These are phyloP conservation scores for Canis aureus DNA, from an alignment of 2,113 vertebrate species.

Conservation along the genomic window DNA sequence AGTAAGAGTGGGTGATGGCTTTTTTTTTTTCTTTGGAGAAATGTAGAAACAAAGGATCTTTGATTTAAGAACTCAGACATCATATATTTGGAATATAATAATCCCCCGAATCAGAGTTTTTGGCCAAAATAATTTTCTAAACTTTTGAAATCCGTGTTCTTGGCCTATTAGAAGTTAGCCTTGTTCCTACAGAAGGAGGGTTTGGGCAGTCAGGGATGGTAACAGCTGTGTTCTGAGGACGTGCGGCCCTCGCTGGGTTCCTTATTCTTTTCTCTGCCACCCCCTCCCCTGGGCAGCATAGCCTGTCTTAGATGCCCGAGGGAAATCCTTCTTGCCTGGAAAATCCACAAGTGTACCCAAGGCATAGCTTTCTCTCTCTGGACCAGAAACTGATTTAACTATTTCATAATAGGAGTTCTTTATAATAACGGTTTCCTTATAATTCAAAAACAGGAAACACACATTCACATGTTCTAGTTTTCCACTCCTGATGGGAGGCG, in stretches of 20 bases:
- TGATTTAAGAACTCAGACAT: background rate
- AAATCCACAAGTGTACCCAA: background rate
- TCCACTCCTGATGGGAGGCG: background rate
- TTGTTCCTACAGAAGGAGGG: background rate
- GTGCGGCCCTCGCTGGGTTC: rapidly evolving
- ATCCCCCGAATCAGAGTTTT: background rate
- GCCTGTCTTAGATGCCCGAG: conserved; percentile 3
- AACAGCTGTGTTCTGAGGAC: background rate
- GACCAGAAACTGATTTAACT: background rate
- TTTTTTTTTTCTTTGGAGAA: conserved; percentile 68
- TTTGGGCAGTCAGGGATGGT: background rate
- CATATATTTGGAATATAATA: background rate
- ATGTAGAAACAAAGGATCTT: conserved; percentile 67
- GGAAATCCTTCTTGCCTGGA: conserved; percentile 20
- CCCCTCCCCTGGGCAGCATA: background rate
- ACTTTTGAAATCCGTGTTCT: background rate
- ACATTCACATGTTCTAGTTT: background rate
- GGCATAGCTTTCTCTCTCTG: background rate
- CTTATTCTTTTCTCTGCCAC: background rate
- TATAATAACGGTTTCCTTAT: background rate
- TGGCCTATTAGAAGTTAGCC: background rate
- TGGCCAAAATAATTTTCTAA: background rate
- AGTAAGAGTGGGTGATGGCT: conserved; percentile 61
- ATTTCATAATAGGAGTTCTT: background rate
- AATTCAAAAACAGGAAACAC: conserved; percentile 2